Evolutionary conservation across 1,140 invertebrate species (phyloP), one percentile per base, ranked within the genome.

Genomic region (Lutraria rhynchaena): DNA sequence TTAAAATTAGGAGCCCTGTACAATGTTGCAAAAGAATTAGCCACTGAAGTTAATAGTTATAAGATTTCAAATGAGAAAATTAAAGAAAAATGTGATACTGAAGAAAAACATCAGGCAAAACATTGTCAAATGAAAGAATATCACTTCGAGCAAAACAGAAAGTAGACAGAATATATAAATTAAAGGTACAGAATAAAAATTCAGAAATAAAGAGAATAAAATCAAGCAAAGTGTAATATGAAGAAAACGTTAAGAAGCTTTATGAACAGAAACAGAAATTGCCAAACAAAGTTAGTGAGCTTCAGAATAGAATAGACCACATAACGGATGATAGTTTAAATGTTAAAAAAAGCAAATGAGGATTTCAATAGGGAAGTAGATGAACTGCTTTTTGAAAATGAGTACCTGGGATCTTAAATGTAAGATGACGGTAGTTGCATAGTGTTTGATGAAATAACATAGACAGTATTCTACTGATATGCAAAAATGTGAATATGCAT

Each of bases 111-210:
- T 22, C n/a, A 55, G 27, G 19, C 5, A 55, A n/a, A 55, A 55
- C 53, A 22, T 55, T 55, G 53, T 55, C 53, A 55, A 55, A 55
- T 55, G 53, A 55, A 19, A 55, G 53, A 19, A 55, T 55, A 7
- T 55, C 53, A 55, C 37, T 41, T 4, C 19, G 19, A 55, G 19
- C 5, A 7, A 55, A 55, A 55, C 53, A 55, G 19, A 55, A 55
- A 19, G 53, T 55, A 7, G 53, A 55, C 5, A 27, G 19, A 55
- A 27, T 22, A 55, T n/a, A 27, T 22, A 55, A 55, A 55, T 19
- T 22, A 7, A 55, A 41, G 15, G 5, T 41, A 41, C 37, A 41
- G 5, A 7, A 41, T 19, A 55, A 55, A 55, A 55, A 55, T 19
- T 55, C 53, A 7, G 53, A 55, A 55, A 55, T 55, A 55, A 55